Base-by-base conservation (phyloP, 2,888 invertebrate genomes). In the Dicycla oo region DNA sequence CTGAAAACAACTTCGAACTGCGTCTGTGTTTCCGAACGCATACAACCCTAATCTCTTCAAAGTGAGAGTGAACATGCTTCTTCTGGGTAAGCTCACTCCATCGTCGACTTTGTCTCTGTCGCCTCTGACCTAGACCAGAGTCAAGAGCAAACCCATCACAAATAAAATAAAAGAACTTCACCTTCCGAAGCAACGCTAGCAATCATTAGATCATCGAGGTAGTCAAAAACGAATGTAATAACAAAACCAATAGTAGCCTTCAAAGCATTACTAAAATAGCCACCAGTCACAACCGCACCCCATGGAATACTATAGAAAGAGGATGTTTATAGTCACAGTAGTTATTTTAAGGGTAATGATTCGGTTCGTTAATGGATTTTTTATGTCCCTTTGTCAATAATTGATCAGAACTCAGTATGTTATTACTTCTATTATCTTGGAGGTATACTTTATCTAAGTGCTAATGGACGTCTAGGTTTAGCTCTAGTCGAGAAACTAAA, bases 221-320 rank as follows among this genome's bases (percentile, higher is more conserved):
- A 62, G 65, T 85, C 88, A 88, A 91, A 90, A 91, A 89, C 69
- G 57, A 79, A 81, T 73, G 84, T 78, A 87, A 87, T 86, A 87
- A 86, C 82, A 84, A 86, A 87, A 85, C 85, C 76, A 90, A 91
- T 91, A 91, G 89, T 91, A 87, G 86, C 87, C 78, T 82, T 83
- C 86, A 84, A 87, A 90, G 86, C 82, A 87, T 84, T 86, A 86
- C 86, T 89, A 91, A 90, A 91, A 89, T 84, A 85, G 78, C 77
- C 84, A 89, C 89, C 88, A 88, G 90, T 83, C 90, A 86, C 91
- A 85, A 93, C 92, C 87, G 45, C 87, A 91, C 88, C 75, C 87
- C 71, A 80, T 70, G 69, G 74, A 84, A 84, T 87, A 90, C 89
- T 86, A 92, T 89, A 86, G 87, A 77, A 82, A 87, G 78, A 83